A percentile compares a stretch with the other conserved stretches of the same genome.
Evolutionary conservation across 2,113 vertebrate species (phyloP).

Genomic region (Atherinomorus stipes): DNA sequence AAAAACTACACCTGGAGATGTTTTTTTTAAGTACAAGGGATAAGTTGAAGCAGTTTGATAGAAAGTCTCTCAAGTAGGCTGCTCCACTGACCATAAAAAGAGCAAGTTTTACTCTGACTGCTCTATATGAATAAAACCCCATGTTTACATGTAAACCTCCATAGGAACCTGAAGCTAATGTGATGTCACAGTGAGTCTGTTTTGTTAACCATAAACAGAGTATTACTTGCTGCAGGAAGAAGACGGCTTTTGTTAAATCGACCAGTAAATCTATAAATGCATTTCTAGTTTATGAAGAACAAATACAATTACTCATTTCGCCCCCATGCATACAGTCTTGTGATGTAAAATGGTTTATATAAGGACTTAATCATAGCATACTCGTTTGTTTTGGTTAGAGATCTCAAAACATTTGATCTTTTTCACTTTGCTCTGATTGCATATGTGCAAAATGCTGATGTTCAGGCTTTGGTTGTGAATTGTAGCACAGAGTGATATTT

Average conservation of each 20-base stretch:
- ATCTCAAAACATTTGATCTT: background rate
- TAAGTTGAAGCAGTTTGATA: conserved; percentile 30
- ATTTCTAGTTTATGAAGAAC: too few relatives aligned
- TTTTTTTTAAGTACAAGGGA: conserved; percentile 27
- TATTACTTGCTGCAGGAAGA: background rate
- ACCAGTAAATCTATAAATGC: too few relatives aligned
- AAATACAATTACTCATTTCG: background rate
- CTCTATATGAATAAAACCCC: background rate
- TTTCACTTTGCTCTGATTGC: background rate
- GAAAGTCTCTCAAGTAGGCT: background rate
- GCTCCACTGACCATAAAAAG: background rate
- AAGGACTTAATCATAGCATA: background rate
- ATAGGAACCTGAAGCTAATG: background rate
- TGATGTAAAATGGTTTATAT: background rate
- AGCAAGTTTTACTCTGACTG: background rate
- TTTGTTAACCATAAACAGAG: background rate
- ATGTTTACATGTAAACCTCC: background rate
- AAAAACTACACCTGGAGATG: conserved; percentile 37
- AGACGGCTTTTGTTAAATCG: background rate
- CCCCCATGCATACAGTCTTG: background rate
- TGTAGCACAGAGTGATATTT: too few relatives aligned
- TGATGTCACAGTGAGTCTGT: background rate
- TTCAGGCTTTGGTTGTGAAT: background rate
- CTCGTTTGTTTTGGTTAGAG: background rate
- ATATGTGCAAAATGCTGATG: too few relatives aligned